Evolutionary conservation across 2,113 vertebrate species (phyloP).

Genomic region (Oryctolagus cuniculus): DNA sequence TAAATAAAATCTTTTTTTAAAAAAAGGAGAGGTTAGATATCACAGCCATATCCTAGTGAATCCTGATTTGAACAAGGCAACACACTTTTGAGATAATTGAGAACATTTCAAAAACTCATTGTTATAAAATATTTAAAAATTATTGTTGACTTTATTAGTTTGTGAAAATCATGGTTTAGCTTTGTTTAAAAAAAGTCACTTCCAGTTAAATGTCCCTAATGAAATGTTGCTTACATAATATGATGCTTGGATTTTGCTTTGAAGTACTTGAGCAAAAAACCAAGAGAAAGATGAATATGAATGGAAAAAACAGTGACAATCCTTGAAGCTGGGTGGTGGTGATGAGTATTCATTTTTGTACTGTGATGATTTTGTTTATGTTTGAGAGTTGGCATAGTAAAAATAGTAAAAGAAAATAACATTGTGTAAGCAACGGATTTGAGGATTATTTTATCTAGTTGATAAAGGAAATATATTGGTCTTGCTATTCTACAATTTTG

Average conservation of each 20-base stretch:
- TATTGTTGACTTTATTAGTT: not conserved
- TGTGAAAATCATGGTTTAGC: not conserved
- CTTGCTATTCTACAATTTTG: not conserved
- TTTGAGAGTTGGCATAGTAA: constrained; percentile 2
- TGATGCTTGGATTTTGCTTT: constrained; percentile 10
- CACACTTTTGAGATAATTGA: not conserved
- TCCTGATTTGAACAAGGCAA: not conserved
- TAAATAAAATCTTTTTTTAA: too few relatives aligned
- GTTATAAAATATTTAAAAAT: not conserved
- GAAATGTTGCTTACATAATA: constrained; percentile 9
- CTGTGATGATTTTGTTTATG: not conserved
- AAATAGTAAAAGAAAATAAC: not conserved
- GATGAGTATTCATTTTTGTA: not conserved
- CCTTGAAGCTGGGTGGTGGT: not conserved
- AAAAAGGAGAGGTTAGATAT: not conserved
- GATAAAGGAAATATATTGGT: not conserved
- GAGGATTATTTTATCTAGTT: not conserved
- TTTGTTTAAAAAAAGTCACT: constrained; percentile 47
- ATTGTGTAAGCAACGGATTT: not conserved
- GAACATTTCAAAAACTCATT: not conserved
- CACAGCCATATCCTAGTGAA: not conserved
- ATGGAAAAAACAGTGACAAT: not conserved
- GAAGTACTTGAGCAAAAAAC: not conserved
- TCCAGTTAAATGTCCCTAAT: not conserved
- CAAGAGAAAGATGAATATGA: not conserved